Conservation (phyloP, 2,888 invertebrate genomes). For the Tryphoninae sp. region DNA sequence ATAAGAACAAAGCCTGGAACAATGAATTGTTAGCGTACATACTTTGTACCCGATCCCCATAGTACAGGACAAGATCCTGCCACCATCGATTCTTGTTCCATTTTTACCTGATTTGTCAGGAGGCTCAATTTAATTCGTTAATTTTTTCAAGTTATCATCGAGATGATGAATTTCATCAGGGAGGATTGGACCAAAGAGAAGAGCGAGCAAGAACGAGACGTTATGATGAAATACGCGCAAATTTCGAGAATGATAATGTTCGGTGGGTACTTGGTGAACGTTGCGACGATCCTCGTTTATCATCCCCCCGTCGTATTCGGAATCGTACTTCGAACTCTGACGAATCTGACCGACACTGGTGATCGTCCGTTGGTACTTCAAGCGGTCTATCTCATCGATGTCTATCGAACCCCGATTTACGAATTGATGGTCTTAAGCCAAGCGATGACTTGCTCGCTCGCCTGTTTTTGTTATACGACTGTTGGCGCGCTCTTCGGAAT, state of each 20-base stretch:
- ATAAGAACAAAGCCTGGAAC: neutral
- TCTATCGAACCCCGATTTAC: conserved; percentile 25
- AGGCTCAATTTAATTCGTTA: neutral
- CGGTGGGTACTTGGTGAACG: conserved; percentile 10
- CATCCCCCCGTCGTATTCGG: conserved; percentile 36
- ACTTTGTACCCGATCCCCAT: too few relatives aligned
- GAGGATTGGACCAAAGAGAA: conserved; percentile 38
- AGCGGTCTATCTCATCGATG: conserved; percentile 42
- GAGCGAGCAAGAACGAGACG: conserved; percentile 23
- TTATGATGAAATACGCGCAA: conserved; percentile 44
- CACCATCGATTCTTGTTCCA: neutral
- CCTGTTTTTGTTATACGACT: conserved; percentile 38
- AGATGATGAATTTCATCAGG: conserved; percentile 32
- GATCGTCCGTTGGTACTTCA: conserved; percentile 25
- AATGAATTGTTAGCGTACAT: neutral
- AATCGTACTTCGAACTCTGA: conserved; percentile 25
- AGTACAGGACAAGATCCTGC: too few relatives aligned
- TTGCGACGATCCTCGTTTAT: neutral
- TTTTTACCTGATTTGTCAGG: neutral
- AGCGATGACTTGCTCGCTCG: conserved; percentile 9
- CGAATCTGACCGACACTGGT: conserved; percentile 42
- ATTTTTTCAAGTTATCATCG: conserved; percentile 35
- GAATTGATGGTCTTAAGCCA: conserved; percentile 33
- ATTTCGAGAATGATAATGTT: conserved; percentile 30
- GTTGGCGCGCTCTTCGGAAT: conserved; percentile 40